Evolutionary conservation across 2,113 vertebrate genomes (phyloP), one percentile per base, ranked within the genome.

Genomic region (Odontesthes bonariensis): DNA sequence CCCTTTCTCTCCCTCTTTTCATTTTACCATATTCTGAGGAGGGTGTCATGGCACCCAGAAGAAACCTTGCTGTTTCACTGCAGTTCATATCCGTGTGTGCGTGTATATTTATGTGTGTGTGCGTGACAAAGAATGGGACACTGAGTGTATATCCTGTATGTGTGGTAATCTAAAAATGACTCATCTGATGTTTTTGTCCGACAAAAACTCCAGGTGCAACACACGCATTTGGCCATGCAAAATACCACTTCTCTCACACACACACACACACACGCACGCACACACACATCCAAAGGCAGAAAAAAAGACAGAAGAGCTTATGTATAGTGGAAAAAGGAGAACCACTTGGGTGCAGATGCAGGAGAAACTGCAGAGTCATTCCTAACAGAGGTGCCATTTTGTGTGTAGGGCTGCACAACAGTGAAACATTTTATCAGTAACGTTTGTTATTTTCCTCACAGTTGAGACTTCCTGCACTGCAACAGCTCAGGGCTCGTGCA

Each of bases 331-430:
- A 20, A 57, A 20, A 17, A 17, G 35, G 6, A 72, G 23, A 68
- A n/a, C 42, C 56, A 42, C 32, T 20, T 14, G 11, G 12, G 3
- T 35, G 6, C 31, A 19, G 6, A 10, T 22, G 11, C 42, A 35
- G 52, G 58, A 77, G 65, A 90, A 89, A 89, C 62, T 86, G 83
- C 88, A 71, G 31, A 35, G 79, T 92, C 90, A 90, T 75, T 72
- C 75, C 47, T 19, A 74, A 81, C 71, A 86, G 80, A 79, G 72
- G 54, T 55, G 63, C 79, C 82, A 78, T 84, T 90, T 86, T 89
- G 84, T 88, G 58, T 11, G 47, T 27, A 32, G 64, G 33, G 51
- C 47, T 60, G 53, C 47, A 42, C 33, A 54, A 42, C 40, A 33
- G 17, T 8, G 23, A 33, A 14, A 49, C 67, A 35, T 58, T 27